A percentile compares a stretch with the other conserved stretches of the same genome.
These are phyloP conservation scores for Listrodromus nycthemerus DNA, from an alignment of 2,888 invertebrate species.

Conservation along the genomic window DNA sequence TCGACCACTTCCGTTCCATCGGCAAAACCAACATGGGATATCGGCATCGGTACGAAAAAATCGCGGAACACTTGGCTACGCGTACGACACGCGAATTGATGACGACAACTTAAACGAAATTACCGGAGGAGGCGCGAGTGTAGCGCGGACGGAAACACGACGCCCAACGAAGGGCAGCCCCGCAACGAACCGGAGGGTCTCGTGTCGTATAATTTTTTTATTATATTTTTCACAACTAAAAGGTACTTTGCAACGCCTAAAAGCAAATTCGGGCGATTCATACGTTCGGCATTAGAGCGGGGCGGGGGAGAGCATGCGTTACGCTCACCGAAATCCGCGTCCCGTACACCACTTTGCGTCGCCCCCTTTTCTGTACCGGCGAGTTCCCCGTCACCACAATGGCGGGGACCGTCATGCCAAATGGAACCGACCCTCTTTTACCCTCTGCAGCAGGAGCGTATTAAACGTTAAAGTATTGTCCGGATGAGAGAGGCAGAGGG, in stretches of 20 bases:
- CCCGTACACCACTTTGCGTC: conserved; percentile 65
- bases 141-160: conserved; percentile 16
- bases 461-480: conserved; percentile 69
- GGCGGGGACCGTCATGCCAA: conserved; percentile 57
- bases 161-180: background rate
- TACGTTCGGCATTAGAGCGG: conserved; percentile 59
- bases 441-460: conserved; percentile 54
- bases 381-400: conserved; percentile 63
- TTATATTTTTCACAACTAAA: conserved; percentile 67
- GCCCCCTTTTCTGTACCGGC: conserved; percentile 57
- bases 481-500: conserved; percentile 27
- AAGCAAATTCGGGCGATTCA: conserved; percentile 68
- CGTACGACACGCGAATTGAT: conserved; percentile 55
- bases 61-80: conserved; percentile 55
- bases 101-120: conserved; percentile 58
- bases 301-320: conserved; percentile 51
- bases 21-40: background rate
- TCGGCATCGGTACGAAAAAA: background rate
- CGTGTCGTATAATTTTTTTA: conserved; percentile 52
- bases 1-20: too few species aligned
- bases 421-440: conserved; percentile 58
- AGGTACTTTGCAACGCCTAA: conserved; percentile 68
- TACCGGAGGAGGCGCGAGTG: conserved; percentile 31
- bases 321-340: conserved; percentile 27
- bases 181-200: conserved; percentile 21